Evolutionary conservation across 2,797 vertebrate genomes (phyloP), one percentile per base, ranked within the genome.

Genomic region (Acipenser oxyrinchus): DNA sequence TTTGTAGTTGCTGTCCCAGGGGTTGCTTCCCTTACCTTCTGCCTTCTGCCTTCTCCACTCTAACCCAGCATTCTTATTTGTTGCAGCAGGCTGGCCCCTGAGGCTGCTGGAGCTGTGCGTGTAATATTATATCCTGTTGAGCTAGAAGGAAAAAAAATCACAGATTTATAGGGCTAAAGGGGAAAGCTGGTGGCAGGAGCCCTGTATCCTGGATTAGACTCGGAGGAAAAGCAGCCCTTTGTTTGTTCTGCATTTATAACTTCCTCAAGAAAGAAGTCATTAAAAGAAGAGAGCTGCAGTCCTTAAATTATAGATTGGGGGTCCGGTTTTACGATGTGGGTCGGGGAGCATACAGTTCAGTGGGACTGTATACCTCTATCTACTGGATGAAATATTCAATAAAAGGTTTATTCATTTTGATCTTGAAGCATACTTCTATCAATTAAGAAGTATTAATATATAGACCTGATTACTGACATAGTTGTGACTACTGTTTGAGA

Each of bases 91-190:
- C 11, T 58, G 55, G 6, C 67, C 62, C 68, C 75, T 72, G 0
- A 1, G 64, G 65, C 66, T 73, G 0, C 8, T 75, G 62, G 63
- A 79, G 71, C 51, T 76, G 72, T 72, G 65, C 70, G 61, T 78
- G 77, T 77, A 83, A 80, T 66, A 71, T n/a, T 75, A 80, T 79
- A 81, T 72, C 63, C 78, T 73, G 72, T 5, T 79, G 72, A 12
- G 74, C 72, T 68, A 67, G 60, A 69, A 12, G 71, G 75, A 81
- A 83, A 75, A 37, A 37, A 65, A 78, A 68, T 69, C 73, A 66
- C 68, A 76, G 74, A 78, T 81, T 80, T 80, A 75, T 74, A 64
- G 69, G 64, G 66, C 65, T 78, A 74, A 74, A 68, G 18, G 37
- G 48, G 66, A 68, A 77, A 80, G 71, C 57, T 62, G 79, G 69